Evolutionary conservation across 2,113 vertebrate genomes (phyloP), one percentile per base, ranked within the genome.

Genomic region (Chaenocephalus aceratus): DNA sequence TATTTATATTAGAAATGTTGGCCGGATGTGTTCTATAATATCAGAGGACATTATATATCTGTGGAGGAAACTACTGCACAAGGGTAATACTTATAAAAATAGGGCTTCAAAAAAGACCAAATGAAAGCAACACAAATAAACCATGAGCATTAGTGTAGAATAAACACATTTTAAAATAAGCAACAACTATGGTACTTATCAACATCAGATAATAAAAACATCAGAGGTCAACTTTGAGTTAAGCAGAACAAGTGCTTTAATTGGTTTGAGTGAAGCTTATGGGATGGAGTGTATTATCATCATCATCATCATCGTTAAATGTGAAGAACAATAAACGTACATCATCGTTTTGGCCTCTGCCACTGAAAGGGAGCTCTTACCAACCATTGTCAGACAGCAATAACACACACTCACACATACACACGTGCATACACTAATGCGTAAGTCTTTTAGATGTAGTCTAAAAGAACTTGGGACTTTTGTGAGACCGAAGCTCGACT

Each of bases 161-260:
- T 11, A n/a, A 26, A 14, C 36, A n/a, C 49, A 34, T 15, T 13
- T 16, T n/a, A 63, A 23, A 23, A 41, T 10, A 16, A 23, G 1
- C 2, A 57, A 69, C 16, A 46, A 61, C 26, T 8, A 54, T 7
- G 5, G 11, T 6, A 34, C 18, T 36, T 15, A 46, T 10, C 2
- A 53, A 46, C 15, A n/a, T 12, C 44, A 53, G 67, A 26, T 48
- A 49, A 26, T 5, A 41, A 41, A 69, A 10, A 8, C 14, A 61
- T n/a, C 5, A 59, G 6, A 63, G 46, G 16, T 9, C 73, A 57
- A 60, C 41, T 18, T 62, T 72, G 45, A 82, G 76, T 91, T 85
- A 88, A 93, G 92, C 94, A 92, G 93, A 94, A 92, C 93, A 94
- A 94, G 94, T 95, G 94, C 93, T 95, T 95, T 94, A 91, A 95